phyloP scores from a whole-genome alignment of 2,888 invertebrate genomes.

The Apamea epomidion region DNA sequence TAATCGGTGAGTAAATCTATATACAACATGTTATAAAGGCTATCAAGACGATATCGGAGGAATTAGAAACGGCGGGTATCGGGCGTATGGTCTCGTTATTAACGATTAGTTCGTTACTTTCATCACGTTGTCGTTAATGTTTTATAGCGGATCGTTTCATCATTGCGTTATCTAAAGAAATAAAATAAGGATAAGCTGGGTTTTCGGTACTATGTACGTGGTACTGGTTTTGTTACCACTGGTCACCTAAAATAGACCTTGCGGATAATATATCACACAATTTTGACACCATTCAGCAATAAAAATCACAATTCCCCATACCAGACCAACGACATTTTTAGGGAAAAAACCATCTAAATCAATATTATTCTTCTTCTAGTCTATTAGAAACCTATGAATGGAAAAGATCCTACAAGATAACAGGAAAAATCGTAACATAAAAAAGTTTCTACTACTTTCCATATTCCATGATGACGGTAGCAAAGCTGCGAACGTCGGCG shows the following conservation, averaged over 20 bases:
- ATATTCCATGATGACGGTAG: constrained; percentile 74
- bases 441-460: constrained; percentile 4
- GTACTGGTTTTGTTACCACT: not conserved
- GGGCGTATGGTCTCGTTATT: constrained; percentile 43
- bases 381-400: not conserved
- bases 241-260: no score
- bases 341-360: no score
- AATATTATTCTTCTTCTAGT: not conserved
- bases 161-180: constrained; percentile 34
- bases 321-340: no score
- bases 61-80: constrained; percentile 54
- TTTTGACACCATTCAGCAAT: no score
- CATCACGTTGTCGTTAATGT: constrained; percentile 53
- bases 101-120: constrained; percentile 41
- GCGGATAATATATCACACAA: no score
- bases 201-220: constrained; percentile 26
- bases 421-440: not conserved
- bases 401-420: not conserved
- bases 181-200: constrained; percentile 33
- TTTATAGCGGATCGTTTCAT: constrained; percentile 37
- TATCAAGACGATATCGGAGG: constrained; percentile 58
- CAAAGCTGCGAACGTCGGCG: constrained; percentile 90
- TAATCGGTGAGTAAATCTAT: constrained; percentile 49
- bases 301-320: no score
- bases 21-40: constrained; percentile 48